Evolutionary conservation across 2,113 vertebrate species (phyloP), one percentile per base, ranked within the genome.

Genomic region (Labeo rohita): DNA sequence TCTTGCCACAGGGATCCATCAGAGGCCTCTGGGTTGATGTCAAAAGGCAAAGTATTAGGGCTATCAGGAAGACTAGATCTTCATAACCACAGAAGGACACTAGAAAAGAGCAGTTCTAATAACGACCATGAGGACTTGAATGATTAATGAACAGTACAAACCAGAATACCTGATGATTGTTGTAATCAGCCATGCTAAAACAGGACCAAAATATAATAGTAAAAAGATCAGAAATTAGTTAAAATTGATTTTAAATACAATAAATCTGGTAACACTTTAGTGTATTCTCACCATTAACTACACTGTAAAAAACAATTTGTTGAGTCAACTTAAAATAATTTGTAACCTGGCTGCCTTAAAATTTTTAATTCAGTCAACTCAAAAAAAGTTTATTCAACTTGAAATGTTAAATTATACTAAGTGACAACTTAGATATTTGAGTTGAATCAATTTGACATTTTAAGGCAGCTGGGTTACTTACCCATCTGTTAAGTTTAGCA

Each of bases 1-100:
- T 65, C 43, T 70, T 82, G 18, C 78, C 75, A 75, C 50, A 65
- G 54, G 34, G 36, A 86, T 76, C 84, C 39, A 18, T 85, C 75
- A 39, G 65, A 80, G 82, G 65, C 84, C 52, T 28, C 47, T 87
- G 45, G 61, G 13, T 49, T 43, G 39, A 73, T 54, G 49, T 50
- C 68, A 65, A 59, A 7, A 6, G 45, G 68, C 61, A 49, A 36
- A 77, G 68, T 73, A 34, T 85, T 45, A 81, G 72, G 23, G n/a
- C 73, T 70, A 54, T 87, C 43, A 15, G 39, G 43, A 45, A 49
- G 39, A 61, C 21, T 65, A 81, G 45, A 84, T 80, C 36, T 74
- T 8, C 3, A 28, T 34, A 45, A 11, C 23, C 43, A 6, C 50
- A 74, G 8, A 86, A 74, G 68, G 45, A 79, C 18, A 83, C 21